Evolutionary conservation across 2,888 invertebrate genomes (phyloP), one percentile per base, ranked within the genome.

Genomic region (Molorchus minor): DNA sequence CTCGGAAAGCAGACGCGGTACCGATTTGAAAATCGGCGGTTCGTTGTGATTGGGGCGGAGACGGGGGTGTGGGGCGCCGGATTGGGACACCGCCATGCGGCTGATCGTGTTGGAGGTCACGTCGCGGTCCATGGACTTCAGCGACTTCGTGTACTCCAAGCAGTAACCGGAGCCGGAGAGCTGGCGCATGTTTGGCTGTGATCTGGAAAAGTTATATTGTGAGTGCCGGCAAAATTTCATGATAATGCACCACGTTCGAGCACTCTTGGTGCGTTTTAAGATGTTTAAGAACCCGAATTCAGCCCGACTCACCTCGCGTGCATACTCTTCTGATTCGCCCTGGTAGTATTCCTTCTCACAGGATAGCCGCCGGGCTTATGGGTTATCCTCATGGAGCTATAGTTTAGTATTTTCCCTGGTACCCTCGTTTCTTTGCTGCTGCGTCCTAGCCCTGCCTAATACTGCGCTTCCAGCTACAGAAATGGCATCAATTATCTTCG

Each of bases 371-470:
- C 80, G 19, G 79, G 74, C 65, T 82, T 82, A 64, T 84, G 84
- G 0, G 85, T 83, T 4, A 86, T 77, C 29, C 86, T 79, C 75
- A 86, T 84, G 3, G 86, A 86, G 71, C 85, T 85, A 68, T 85
- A 86, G 25, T 84, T 84, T 52, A 82, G 71, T 36, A 78, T 73
- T 67, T 77, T 79, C 30, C n/a, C 70, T 75, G 49, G 70, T 68
- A 3, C 69, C 70, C 47, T 77, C 77, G 29, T 63, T 71, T 64
- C 74, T 79, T n/a, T 78, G 61, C 33, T 78, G 78, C 67, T 79
- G 79, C 1, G 79, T 76, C 61, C 74, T 77, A 2, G 79, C 75
- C 45, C 80, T 70, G 3, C 79, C 77, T 44, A 80, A 63, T 1
- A 75, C 75, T 16, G 75, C 70, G 67, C 76, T 77, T 19, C 77